Percentiles rank a stretch among this genome's conserved stretches.
These are phyloP conservation scores for Sorex fumeus DNA, from an alignment of 2,113 vertebrate species.

Conservation along the genomic window DNA sequence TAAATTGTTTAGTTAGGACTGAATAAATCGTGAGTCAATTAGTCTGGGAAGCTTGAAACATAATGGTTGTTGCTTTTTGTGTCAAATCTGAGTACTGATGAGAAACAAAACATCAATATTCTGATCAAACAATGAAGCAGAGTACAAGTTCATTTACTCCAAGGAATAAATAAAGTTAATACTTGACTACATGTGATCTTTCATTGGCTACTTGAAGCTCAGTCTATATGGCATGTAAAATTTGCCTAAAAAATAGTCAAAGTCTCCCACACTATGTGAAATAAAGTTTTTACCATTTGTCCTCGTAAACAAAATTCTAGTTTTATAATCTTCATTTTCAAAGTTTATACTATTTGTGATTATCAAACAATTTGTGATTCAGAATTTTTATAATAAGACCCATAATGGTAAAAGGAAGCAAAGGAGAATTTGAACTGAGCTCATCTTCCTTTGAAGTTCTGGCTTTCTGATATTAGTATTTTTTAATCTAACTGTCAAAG, in stretches of 20 bases:
- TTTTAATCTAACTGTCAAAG: constrained; percentile 23
- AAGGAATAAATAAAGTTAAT: background rate
- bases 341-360: background rate
- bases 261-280: background rate
- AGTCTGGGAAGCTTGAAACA: background rate
- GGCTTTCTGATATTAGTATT: constrained; percentile 9
- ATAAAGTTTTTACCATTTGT: background rate
- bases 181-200: background rate
- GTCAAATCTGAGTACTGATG: background rate
- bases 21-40: too few species aligned
- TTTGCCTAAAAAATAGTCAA: background rate
- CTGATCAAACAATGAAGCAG: background rate
- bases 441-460: background rate
- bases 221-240: background rate
- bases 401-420: background rate
- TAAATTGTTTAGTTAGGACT: too few species aligned
- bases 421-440: background rate
- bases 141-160: background rate
- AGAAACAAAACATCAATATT: background rate
- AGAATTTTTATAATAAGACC: background rate
- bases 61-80: background rate
- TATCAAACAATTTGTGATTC: background rate
- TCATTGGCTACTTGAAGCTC: constrained; percentile 15
- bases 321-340: background rate
- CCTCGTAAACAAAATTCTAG: background rate